Conservation (phyloP, 2,797 vertebrate species). For the Clarias pachynema region DNA sequence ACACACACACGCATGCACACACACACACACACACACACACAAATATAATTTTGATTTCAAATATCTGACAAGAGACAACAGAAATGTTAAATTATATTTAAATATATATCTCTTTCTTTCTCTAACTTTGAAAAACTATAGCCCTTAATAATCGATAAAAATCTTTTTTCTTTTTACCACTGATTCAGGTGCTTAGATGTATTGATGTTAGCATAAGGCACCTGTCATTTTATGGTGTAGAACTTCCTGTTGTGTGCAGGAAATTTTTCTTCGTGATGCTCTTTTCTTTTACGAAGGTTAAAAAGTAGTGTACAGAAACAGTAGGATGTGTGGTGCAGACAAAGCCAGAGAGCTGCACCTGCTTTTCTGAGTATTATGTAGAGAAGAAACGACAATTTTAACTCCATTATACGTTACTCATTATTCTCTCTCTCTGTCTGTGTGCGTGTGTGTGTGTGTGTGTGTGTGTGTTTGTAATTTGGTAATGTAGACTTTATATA, state of each 20-base stretch:
- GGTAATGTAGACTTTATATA: too few species aligned
- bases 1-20: slow-evolving; percentile 36
- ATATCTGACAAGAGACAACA: slow-evolving; percentile 10
- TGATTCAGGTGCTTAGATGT: slow-evolving; percentile 12
- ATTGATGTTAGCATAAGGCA: slow-evolving; percentile 42
- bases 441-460: slow-evolving; percentile 47
- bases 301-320: slow-evolving; percentile 49
- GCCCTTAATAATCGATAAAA: not conserved
- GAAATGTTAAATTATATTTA: not conserved
- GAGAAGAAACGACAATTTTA: slow-evolving; percentile 46
- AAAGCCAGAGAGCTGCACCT: slow-evolving; percentile 54
- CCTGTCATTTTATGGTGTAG: slow-evolving; percentile 50
- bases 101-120: not conserved
- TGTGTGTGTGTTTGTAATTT: not conserved
- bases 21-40: slow-evolving; percentile 38
- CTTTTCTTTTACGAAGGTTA: slow-evolving; percentile 41
- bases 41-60: slow-evolving; percentile 40
- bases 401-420: slow-evolving; percentile 50
- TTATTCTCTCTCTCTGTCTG: slow-evolving; percentile 2
- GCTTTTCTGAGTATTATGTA: slow-evolving; percentile 36
- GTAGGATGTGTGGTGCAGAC: slow-evolving; percentile 38
- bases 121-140: not conserved
- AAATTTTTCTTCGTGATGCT: slow-evolving; percentile 63
- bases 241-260: slow-evolving; percentile 51
- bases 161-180: slow-evolving; percentile 28